Evolutionary conservation across 1,140 invertebrate species (phyloP), one percentile per base, ranked within the genome.

Genomic region (Hydropsyche tenuis): DNA sequence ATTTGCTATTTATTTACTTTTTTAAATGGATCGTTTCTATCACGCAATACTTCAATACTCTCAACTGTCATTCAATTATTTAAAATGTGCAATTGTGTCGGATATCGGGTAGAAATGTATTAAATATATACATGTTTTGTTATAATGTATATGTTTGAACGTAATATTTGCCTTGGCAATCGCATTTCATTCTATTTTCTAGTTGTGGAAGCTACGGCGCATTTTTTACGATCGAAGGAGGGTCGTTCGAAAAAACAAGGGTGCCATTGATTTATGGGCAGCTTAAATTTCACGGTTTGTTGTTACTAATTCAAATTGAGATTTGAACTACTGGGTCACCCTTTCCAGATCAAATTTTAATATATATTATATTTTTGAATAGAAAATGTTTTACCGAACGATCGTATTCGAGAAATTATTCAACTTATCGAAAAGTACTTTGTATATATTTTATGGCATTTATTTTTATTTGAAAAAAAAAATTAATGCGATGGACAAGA

Each of bases 241-340:
- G 73, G 75, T 72, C 64, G 63, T 56, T 45, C 25, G 46, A 77
- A 77, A 76, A 74, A 77, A 74, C 73, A 74, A 77, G 75, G 75
- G 75, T 72, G 75, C 64, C 69, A 60, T 66, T 77, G 76, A 77
- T 77, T 77, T 77, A 77, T 75, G 68, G 71, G 46, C 76, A 75
- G 71, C 76, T 77, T 77, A 77, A 77, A 77, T 77, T 77, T 77
- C 76, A 75, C 76, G 76, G 73, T 77, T 75, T 77, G 76, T 77
- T 77, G 76, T 75, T 77, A 75, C 76, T 77, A 77, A 77, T 77
- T 77, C 76, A 62, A 77, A 77, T 77, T 75, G 76, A 77, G 76
- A 77, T 77, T 75, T 75, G 73, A 77, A 77, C 76, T 73, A 70
- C 70, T 74, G 75, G 75, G 75, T 77, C 75, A 77, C 75, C 75